A percentile compares a stretch with the other conserved stretches of the same genome.
These are phyloP conservation scores for Podarcis lilfordi DNA, from an alignment of 2,797 vertebrate species.

Conservation along the genomic window DNA sequence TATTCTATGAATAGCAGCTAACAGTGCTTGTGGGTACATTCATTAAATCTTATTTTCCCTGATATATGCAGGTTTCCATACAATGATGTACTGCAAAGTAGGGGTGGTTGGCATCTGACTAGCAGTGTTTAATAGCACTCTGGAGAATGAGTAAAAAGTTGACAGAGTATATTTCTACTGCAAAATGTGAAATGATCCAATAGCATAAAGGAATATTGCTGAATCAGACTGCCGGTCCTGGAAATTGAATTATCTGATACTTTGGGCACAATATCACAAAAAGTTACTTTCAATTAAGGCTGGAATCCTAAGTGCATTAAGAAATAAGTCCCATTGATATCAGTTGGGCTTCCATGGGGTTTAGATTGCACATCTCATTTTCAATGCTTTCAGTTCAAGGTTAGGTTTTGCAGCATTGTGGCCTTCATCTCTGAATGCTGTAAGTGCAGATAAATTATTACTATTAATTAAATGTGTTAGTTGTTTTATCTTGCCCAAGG, in stretches of 20 bases:
- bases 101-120: background rate
- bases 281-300: background rate
- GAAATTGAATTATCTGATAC: constrained; percentile 40
- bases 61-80: background rate
- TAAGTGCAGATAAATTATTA: too few relatives aligned
- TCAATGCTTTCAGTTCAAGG: background rate
- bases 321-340: background rate
- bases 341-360: background rate
- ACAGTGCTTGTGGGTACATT: background rate
- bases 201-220: constrained; percentile 28
- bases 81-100: background rate
- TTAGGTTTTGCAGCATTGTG: background rate
- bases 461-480: too few relatives aligned
- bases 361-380: background rate
- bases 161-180: constrained; percentile 33
- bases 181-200: constrained; percentile 8
- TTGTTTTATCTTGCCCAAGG: too few relatives aligned
- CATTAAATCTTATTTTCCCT: background rate
- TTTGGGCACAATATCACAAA: background rate
- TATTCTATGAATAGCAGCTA: background rate
- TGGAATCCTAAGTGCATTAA: background rate
- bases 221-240: constrained; percentile 32
- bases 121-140: constrained; percentile 31
- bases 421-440: background rate
- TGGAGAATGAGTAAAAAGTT: constrained; percentile 32